Conservation (phyloP, 2,888 invertebrate genomes). For the Microdon myrmicae region DNA sequence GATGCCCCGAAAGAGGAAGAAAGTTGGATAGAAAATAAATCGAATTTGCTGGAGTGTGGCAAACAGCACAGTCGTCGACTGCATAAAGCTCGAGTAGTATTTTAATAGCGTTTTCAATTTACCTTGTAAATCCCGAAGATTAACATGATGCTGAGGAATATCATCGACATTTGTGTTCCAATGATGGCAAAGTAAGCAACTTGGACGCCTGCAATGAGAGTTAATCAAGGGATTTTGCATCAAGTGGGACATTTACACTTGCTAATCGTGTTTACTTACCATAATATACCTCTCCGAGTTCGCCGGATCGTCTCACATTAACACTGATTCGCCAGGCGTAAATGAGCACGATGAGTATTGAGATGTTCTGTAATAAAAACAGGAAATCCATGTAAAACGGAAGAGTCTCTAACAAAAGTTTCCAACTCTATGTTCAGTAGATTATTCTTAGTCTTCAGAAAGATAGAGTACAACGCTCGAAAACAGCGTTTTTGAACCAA, state of each 20-base stretch:
- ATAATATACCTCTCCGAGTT: constrained; percentile 80
- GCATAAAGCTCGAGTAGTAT: too few relatives aligned
- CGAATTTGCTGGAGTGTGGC: too few relatives aligned
- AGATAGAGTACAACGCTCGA: too few relatives aligned
- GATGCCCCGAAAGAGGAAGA: too few relatives aligned
- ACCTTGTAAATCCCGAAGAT: constrained; percentile 82
- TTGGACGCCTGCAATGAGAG: constrained; percentile 77
- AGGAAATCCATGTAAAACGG: not conserved
- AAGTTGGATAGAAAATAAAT: too few relatives aligned
- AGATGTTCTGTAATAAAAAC: constrained; percentile 73
- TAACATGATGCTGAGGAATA: constrained; percentile 76
- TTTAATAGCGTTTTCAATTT: constrained; percentile 58
- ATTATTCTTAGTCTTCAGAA: too few relatives aligned
- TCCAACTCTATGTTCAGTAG: too few relatives aligned
- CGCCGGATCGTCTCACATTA: constrained; percentile 76
- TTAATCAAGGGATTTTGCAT: constrained; percentile 1
- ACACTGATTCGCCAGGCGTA: constrained; percentile 81
- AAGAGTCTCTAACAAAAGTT: too few relatives aligned
- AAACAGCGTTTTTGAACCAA: too few relatives aligned
- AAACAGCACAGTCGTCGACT: too few relatives aligned
- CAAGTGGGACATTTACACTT: not conserved
- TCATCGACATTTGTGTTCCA: constrained; percentile 82
- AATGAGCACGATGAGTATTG: constrained; percentile 77
- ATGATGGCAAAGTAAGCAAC: constrained; percentile 83
- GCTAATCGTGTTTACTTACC: constrained; percentile 69